phyloP scores from a whole-genome alignment of 2,797 vertebrate species.

The Scolopax bukidnonensis region DNA sequence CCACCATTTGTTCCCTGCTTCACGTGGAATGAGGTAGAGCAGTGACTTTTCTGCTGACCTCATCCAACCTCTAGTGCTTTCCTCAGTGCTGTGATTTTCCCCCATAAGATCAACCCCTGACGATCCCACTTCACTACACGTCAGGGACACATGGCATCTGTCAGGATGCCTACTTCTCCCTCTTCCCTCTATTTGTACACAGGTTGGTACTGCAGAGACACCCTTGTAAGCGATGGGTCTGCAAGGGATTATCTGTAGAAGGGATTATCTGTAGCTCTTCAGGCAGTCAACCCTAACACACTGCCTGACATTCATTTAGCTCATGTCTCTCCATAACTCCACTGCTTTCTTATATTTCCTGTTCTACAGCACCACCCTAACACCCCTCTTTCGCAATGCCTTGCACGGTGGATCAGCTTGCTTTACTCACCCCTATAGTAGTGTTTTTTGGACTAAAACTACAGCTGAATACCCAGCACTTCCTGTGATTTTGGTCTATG shows the following conservation, averaged over 20 bases:
- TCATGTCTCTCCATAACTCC: neutral
- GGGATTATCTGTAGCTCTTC: neutral
- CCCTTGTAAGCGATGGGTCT: neutral
- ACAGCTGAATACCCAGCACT: neutral
- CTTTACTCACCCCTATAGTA: neutral
- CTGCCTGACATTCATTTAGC: neutral
- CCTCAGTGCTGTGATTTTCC: neutral
- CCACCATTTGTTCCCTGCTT: neutral
- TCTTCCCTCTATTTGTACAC: neutral
- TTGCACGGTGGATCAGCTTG: neutral
- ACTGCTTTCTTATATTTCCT: neutral
- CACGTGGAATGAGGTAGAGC: neutral
- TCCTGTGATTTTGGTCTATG: neutral
- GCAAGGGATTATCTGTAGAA: neutral
- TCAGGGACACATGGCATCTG: neutral
- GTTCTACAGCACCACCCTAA: neutral
- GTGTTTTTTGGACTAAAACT: neutral
- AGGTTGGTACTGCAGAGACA: rapidly evolving
- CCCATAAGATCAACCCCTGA: neutral
- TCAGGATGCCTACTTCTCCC: neutral
- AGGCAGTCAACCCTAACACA: neutral
- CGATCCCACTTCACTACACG: neutral
- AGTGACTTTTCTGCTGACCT: neutral
- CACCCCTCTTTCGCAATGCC: neutral
- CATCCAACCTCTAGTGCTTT: neutral